Evolutionary conservation across 2,113 vertebrate species (phyloP).

Genomic region (Emydocephalus ijimae): DNA sequence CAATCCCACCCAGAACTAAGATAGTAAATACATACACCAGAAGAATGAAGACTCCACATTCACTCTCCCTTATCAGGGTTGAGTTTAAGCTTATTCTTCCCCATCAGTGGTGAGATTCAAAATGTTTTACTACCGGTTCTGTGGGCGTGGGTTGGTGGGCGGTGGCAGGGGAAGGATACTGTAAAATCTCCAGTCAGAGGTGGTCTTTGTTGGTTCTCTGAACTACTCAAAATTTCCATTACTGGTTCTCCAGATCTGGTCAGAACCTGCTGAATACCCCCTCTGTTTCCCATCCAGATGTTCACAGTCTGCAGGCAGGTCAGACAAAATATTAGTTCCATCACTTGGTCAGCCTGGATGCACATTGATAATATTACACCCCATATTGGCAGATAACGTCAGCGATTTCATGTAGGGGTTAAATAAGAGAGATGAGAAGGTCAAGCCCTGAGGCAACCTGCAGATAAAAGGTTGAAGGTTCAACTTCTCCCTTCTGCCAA

Average conservation of each 20-base stretch:
- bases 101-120: no score
- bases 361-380: not conserved
- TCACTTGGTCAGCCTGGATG: not conserved
- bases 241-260: no score
- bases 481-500: not conserved
- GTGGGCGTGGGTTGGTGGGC: no score
- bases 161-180: no score
- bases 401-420: not conserved
- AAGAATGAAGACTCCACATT: not conserved
- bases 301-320: not conserved
- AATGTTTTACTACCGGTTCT: no score
- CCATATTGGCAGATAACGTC: not conserved
- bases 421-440: not conserved
- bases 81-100: not conserved
- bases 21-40: not conserved
- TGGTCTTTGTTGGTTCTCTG: no score
- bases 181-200: no score
- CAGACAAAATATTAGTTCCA: not conserved
- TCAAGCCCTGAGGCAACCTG: not conserved
- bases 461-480: not conserved
- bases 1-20: not conserved
- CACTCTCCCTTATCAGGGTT: not conserved
- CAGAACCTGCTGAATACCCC: no score
- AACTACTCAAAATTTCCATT: no score
- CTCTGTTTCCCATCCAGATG: not conserved